A percentile compares a stretch with the other conserved stretches of the same genome.
Evolutionary conservation across 2,113 vertebrate genomes (phyloP).

Genomic region (Phylloscopus trochilus): DNA sequence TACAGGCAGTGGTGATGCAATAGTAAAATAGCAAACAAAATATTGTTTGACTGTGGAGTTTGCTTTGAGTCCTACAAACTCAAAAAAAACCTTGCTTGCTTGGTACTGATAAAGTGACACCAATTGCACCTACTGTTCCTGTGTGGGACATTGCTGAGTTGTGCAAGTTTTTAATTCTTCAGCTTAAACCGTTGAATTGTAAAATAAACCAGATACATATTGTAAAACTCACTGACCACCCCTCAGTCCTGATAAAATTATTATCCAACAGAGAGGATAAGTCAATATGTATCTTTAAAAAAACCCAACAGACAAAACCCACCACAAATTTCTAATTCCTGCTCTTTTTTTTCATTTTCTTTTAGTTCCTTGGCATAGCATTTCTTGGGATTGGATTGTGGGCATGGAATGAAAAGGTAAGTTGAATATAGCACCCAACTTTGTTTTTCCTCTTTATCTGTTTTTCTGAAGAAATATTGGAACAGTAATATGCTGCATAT

Average conservation of each 20-base stretch:
- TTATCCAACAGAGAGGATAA: background rate
- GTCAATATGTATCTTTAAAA: background rate
- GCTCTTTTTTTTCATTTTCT: background rate
- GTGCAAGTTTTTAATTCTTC: background rate
- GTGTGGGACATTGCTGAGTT: background rate
- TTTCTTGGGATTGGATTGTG: conserved; percentile 94
- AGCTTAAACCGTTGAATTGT: background rate
- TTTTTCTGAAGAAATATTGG: background rate
- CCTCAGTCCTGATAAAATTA: background rate
- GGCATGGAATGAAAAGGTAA: conserved; percentile 98
- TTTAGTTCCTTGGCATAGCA: conserved; percentile 93
- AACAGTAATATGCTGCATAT: background rate
- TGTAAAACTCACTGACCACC: background rate
- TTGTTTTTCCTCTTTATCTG: background rate
- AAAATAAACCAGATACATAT: background rate
- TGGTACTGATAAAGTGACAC: background rate
- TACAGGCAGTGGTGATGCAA: background rate
- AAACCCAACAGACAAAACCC: background rate
- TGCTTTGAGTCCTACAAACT: background rate
- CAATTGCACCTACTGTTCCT: background rate
- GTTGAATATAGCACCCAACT: background rate
- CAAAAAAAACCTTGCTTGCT: background rate
- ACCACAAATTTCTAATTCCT: background rate
- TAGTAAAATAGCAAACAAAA: background rate
- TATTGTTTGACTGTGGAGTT: background rate